phyloP scores from a whole-genome alignment of 2,113 vertebrate species.

The Coregonus clupeaformis region DNA sequence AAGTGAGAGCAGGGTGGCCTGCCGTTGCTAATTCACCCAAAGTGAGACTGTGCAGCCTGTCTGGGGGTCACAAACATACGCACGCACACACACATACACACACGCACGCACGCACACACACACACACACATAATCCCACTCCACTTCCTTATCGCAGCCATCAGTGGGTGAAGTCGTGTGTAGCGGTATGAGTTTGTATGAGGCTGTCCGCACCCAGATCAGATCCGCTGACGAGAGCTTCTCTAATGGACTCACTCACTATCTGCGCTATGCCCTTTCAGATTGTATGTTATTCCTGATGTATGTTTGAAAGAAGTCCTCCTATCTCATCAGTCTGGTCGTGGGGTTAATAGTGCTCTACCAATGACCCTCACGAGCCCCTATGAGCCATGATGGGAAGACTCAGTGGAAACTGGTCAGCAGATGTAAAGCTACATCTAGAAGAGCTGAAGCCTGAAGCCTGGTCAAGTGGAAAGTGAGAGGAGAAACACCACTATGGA shows the following conservation, averaged over 20 bases:
- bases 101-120: not conserved
- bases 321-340: no score
- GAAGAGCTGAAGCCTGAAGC: slow-evolving; percentile 22
- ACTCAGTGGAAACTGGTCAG: slow-evolving; percentile 51
- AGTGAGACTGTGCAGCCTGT: not conserved
- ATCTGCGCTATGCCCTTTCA: slow-evolving; percentile 20
- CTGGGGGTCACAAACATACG: slow-evolving; percentile 1
- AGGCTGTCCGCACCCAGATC: slow-evolving; percentile 34
- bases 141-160: slow-evolving; percentile 57
- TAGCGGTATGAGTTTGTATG: slow-evolving; percentile 62
- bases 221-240: slow-evolving; percentile 51
- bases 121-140: slow-evolving; percentile 44
- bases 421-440: slow-evolving; percentile 49
- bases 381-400: slow-evolving; percentile 1
- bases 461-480: slow-evolving; percentile 47
- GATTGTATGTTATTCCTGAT: no score
- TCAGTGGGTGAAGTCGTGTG: slow-evolving; percentile 71
- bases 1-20: not conserved
- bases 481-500: no score
- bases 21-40: not conserved
- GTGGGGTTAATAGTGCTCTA: not conserved
- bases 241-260: slow-evolving; percentile 32
- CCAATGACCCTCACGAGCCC: slow-evolving; percentile 33
- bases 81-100: slow-evolving; percentile 24
- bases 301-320: no score